Evolutionary conservation across 2,888 invertebrate species (phyloP), one percentile per base, ranked within the genome.

Genomic region (Dendrolimus houi): DNA sequence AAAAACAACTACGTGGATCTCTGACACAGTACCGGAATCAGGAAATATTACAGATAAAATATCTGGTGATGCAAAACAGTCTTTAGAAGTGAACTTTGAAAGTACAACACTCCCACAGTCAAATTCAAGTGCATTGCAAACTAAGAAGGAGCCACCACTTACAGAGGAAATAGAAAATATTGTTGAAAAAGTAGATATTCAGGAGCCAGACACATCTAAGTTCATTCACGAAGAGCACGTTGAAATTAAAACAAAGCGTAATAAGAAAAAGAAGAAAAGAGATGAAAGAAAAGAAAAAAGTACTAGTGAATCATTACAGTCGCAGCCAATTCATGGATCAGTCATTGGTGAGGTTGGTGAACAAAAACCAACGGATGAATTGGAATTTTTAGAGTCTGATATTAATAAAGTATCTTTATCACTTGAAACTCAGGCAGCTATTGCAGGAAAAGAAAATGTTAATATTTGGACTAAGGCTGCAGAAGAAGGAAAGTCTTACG

Each of bases 401-500:
- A 29, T 29, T 29, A 29, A 29, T 29, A 29, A 29, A 29, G 3
- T 29, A 29, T 29, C 29, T 29, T 29, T 29, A 6, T 29, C 29
- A 29, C 29, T 29, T 29, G 29, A 29, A 29, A 3, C 29, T 29
- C 29, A 3, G 6, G 29, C 29, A 29, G 12, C 9, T 47, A 12
- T 10, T 47, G 12, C 12, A 12, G 12, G 9, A 47, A 3, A 2
- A 13, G 72, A 75, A 55, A 66, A 73, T 54, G 58, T 74, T 14
- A 92, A 91, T 70, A 84, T 92, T 29, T 93, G 92, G 92, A 73
- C 77, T n/a, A 87, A 84, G 69, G 65, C 85, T 52, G 76, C 84
- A 55, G 85, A 89, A 53, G 94, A 93, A 62, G 92, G 92, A 0
- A 95, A 94, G 79, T 94, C 95, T 0, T 95, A 95, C 70, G 95